Conservation (phyloP, 2,888 invertebrate species). For the Eupithecia dodoneata region DNA sequence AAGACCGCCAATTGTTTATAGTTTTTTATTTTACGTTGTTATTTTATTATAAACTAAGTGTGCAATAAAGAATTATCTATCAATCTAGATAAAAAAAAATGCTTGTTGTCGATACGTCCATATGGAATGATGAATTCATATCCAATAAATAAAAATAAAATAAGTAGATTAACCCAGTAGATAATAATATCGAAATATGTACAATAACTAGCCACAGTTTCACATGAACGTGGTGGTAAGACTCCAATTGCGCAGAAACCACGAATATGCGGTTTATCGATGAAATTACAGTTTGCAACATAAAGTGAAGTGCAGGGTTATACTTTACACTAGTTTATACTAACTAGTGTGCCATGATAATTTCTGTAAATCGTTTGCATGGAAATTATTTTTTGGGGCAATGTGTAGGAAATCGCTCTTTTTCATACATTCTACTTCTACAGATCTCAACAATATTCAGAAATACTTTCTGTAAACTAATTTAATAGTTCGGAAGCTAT, state of each 20-base stretch:
- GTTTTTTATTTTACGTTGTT: too few relatives aligned
- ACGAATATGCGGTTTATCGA: not conserved
- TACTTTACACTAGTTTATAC: too few relatives aligned
- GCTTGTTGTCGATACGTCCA: too few relatives aligned
- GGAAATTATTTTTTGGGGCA: not conserved
- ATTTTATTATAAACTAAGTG: too few relatives aligned
- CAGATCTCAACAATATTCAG: not conserved
- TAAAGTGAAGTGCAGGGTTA: not conserved
- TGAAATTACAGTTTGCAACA: constrained; percentile 2
- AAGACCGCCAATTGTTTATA: too few relatives aligned
- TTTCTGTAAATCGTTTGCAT: not conserved
- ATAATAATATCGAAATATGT: not conserved
- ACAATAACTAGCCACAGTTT: not conserved
- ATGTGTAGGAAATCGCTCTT: not conserved
- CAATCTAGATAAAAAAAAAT: too few relatives aligned
- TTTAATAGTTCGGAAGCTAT: constrained; percentile 6
- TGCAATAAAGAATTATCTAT: too few relatives aligned
- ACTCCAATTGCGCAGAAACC: constrained; percentile 1
- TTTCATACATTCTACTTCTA: not conserved
- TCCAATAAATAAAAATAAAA: too few relatives aligned
- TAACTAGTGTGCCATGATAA: not conserved
- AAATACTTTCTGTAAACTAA: not conserved
- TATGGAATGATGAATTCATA: too few relatives aligned
- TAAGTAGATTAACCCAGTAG: too few relatives aligned
- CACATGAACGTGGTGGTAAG: not conserved